Evolutionary conservation across 2,888 invertebrate species (phyloP), one percentile per base, ranked within the genome.

Genomic region (Alviniconcha strummeri): DNA sequence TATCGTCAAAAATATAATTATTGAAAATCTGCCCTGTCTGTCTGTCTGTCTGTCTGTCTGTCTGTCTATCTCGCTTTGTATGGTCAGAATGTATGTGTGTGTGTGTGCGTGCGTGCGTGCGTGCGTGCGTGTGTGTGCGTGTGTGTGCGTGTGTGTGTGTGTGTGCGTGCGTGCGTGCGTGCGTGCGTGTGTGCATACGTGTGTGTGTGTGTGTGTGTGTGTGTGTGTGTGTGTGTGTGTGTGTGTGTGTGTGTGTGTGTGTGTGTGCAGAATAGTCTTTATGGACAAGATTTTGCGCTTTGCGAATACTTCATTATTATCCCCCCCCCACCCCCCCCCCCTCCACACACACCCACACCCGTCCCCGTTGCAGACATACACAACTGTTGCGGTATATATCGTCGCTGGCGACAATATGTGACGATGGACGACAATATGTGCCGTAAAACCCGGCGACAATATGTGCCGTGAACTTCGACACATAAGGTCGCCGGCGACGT

Each of bases 121-220:
- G 54, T 74, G 74, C 54, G 74, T 72, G 36, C 36, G 72, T 72
- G 72, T 72, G 36, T 69, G 69, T n/a, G 69, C 17, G 69, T n/a
- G 69, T 69, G 69, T n/a, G 69, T 74, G 74, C 54, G 74, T 54
- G 74, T 52, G 74, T 74, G 74, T 52, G 74, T 74, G 74, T 54
- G 74, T 52, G 74, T 74, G 74, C 17, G 74, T 74, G 74, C 17
- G 74, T 74, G 74, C 5, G 54, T 74, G 74, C 8, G 74, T 74
- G 74, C 54, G 74, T 74, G 74, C 4, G 60, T 60, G 13, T 60
- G 9, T 60, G 60, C n/a, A 17, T n/a, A 6, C 5, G 69, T 4
- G 69, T 17, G 69, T 17, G 69, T 19, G 69, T 5, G 7, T 17
- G 69, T 17, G 69, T 69, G 17, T 17, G 64, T 64, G 17, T 17